These are phyloP conservation scores for Luidia sarsii DNA, from an alignment of 53 echinoderm and acorn worm species.

Conservation along the genomic window DNA sequence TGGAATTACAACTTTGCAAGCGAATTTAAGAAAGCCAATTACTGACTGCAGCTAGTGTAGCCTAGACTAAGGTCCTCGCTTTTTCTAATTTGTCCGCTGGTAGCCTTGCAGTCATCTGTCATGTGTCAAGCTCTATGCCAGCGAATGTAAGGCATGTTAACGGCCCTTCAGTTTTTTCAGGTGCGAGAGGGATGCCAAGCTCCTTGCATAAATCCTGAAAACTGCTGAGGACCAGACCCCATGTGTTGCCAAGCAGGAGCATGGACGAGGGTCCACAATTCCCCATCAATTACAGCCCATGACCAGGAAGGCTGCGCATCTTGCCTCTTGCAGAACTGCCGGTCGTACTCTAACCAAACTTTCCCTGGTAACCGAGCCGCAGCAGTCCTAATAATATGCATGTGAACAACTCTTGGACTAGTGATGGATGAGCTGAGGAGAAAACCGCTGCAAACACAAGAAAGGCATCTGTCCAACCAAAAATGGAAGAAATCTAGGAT, in stretches of 20 bases:
- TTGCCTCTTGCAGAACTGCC: slow-evolving; percentile 57
- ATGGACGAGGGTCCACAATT: slow-evolving; percentile 55
- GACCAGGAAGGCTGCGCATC: background rate
- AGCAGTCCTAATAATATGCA: slow-evolving; percentile 36
- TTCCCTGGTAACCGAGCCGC: slow-evolving; percentile 19
- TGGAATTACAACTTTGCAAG: slow-evolving; percentile 12
- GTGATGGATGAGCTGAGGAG: slow-evolving; percentile 37
- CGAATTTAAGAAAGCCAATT: slow-evolving; percentile 10
- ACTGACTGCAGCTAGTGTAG: background rate
- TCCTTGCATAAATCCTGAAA: too few relatives aligned
- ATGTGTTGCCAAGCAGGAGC: slow-evolving; percentile 28
- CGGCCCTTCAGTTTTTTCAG: slow-evolving; percentile 2
- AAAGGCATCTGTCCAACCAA: slow-evolving; percentile 48
- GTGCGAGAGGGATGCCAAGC: too few relatives aligned
- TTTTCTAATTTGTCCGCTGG: background rate
- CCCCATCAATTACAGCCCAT: slow-evolving; percentile 53
- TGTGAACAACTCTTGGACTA: slow-evolving; percentile 44
- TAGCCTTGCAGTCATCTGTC: background rate
- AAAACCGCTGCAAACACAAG: slow-evolving; percentile 34
- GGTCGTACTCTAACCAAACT: slow-evolving; percentile 51
- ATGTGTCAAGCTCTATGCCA: background rate
- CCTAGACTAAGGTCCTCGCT: background rate
- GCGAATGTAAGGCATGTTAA: background rate
- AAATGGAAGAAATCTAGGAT: slow-evolving; percentile 8
- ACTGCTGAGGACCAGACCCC: background rate